phyloP scores from a whole-genome alignment of 2,797 vertebrate species.

The Carcharodon carcharias region DNA sequence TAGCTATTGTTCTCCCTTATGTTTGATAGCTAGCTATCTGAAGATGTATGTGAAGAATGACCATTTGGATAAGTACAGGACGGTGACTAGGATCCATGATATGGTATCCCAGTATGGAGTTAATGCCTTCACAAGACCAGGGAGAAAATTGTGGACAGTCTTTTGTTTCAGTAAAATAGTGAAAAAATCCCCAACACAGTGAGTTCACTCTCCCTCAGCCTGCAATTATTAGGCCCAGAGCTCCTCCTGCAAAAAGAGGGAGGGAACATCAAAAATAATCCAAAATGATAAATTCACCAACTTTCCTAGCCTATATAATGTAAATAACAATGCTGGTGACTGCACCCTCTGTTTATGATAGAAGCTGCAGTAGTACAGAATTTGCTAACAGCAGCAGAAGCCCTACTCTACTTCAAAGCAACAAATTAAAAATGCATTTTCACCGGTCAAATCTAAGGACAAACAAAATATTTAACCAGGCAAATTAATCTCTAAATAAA shows the following conservation, averaged over 20 bases:
- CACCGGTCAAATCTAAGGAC: not conserved
- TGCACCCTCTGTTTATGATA: too few species aligned
- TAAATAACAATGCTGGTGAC: not conserved
- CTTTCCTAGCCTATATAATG: not conserved
- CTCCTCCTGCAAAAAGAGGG: not conserved
- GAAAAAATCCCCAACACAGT: not conserved
- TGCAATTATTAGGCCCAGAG: not conserved
- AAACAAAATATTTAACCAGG: not conserved
- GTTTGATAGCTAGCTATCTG: not conserved
- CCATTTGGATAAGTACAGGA: not conserved
- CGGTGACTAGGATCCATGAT: not conserved
- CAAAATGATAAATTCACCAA: not conserved
- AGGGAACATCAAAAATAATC: not conserved
- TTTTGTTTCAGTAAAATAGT: not conserved
- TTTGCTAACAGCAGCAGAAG: not conserved
- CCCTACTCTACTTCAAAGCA: not conserved
- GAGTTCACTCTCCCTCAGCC: not conserved
- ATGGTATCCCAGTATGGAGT: not conserved
- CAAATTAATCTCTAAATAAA: not conserved
- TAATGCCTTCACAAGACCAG: not conserved
- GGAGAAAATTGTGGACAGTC: too few species aligned
- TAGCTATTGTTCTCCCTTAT: not conserved
- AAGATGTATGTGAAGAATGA: not conserved
- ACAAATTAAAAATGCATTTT: conserved; percentile 3
- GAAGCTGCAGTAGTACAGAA: not conserved